Evolutionary conservation across 2,888 invertebrate species (phyloP).

Genomic region (Bedellia somnulentella): DNA sequence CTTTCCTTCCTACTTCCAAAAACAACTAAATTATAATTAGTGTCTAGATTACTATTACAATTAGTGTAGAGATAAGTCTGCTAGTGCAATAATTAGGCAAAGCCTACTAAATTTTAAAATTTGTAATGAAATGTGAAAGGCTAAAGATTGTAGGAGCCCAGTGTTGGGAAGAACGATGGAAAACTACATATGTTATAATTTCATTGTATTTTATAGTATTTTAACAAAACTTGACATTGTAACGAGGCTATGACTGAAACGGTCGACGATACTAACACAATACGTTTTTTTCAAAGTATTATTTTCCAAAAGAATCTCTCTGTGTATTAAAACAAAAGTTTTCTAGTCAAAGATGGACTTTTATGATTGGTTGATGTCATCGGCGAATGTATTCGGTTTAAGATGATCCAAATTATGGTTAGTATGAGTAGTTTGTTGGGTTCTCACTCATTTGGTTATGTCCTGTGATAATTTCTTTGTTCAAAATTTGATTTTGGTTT

Average conservation of each 20-base stretch:
- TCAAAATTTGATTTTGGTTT: constrained; percentile 10
- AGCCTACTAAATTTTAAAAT: constrained; percentile 47
- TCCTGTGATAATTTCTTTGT: constrained; percentile 5
- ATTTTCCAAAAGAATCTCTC: constrained; percentile 52
- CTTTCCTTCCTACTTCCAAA: too few relatives aligned
- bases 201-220: too few relatives aligned
- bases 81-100: constrained; percentile 59
- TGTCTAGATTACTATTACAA: too few relatives aligned
- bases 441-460: too few relatives aligned
- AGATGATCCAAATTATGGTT: too few relatives aligned
- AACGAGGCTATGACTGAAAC: constrained; percentile 41
- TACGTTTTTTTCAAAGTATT: constrained; percentile 42
- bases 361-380: constrained; percentile 15
- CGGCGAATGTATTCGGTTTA: too few relatives aligned
- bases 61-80: constrained; percentile 38
- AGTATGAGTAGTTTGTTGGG: too few relatives aligned
- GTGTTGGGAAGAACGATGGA: too few relatives aligned
- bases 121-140: constrained; percentile 41
- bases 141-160: neutral
- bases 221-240: too few relatives aligned
- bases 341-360: constrained; percentile 57
- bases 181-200: too few relatives aligned
- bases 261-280: constrained; percentile 24
- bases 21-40: too few relatives aligned
- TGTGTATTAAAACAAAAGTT: constrained; percentile 54